phyloP scores from a whole-genome alignment of 2,888 invertebrate species.

The Amiota mariae region DNA sequence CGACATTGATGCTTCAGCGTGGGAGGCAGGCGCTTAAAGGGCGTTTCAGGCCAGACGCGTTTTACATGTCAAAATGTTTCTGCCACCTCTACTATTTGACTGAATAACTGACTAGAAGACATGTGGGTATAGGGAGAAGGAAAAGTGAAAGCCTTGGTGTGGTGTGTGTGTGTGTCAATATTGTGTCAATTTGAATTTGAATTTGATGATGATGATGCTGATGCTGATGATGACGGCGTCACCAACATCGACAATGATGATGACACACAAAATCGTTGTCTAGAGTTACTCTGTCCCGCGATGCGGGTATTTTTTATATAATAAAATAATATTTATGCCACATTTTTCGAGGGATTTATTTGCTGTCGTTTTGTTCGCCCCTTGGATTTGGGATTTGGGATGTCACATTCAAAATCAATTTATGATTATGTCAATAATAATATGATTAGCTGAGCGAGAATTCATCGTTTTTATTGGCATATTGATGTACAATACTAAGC shows the following conservation, averaged over 20 bases:
- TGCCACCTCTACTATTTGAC: neutral
- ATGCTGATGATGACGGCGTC: neutral
- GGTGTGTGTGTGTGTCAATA: slow-evolving; percentile 33
- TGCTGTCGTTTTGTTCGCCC: neutral
- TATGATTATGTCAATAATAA: slow-evolving; percentile 31
- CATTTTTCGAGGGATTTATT: slow-evolving; percentile 3
- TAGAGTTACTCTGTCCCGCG: neutral
- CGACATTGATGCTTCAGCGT: neutral
- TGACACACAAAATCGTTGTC: too few relatives aligned
- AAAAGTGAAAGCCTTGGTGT: neutral
- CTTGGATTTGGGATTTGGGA: neutral
- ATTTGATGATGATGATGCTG: slow-evolving; percentile 19
- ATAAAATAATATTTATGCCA: slow-evolving; percentile 28
- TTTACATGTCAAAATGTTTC: neutral
- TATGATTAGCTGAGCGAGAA: slow-evolving; percentile 1
- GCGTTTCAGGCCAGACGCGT: neutral
- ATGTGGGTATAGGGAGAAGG: neutral
- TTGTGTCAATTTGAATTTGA: slow-evolving; percentile 32
- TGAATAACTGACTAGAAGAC: neutral
- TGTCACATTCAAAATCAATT: slow-evolving; percentile 29
- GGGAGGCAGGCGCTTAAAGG: slow-evolving; percentile 5
- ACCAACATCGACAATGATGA: neutral
- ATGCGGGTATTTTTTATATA: slow-evolving; percentile 24
- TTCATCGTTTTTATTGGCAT: slow-evolving; percentile 2
- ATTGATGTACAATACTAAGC: slow-evolving; percentile 17